Base-by-base conservation (phyloP, 1,140 invertebrate genomes). In the Trichonephila clavipes region DNA sequence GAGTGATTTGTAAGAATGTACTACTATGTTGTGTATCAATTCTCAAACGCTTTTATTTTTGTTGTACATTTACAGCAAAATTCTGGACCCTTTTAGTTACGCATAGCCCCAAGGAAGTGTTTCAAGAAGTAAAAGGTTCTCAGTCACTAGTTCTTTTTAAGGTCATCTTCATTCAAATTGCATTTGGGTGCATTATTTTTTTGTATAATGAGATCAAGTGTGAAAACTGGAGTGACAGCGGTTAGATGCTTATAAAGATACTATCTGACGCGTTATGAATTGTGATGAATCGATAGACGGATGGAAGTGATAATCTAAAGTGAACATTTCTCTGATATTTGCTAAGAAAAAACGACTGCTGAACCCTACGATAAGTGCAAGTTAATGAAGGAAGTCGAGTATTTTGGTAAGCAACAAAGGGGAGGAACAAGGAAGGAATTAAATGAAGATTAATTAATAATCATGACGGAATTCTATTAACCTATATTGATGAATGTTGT, bases 401-500 rank as follows among this genome's bases (percentile, higher is more conserved):
- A 61, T 40, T 87, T 87, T 87, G 1, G 5, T 16, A 16, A 16
- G 21, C 14, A 28, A 51, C 34, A 59, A 51, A 87, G 59, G 14
- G 28, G 59, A 89, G 34, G 62, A 89, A 89, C n/a, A 34, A 89
- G 87, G 87, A 89, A 89, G 51, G 64, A 58, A 51, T 89, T 72
- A 51, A 89, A 89, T 72, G 66, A 59, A 51, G 87, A 89, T 89
- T 89, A 89, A 66, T 89, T 66, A 89, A 51, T 51, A 72, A 66
- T 89, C 87, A 89, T 66, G 66, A 69, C 87, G 51, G 87, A 58
- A 69, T 89, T 89, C 66, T 51, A 89, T 89, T 89, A 89, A 89
- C 87, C 62, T 64, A 89, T 34, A 89, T 89, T 89, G 87, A 89
- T 89, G 44, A 89, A 89, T 72, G 85, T 21, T 61, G n/a, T 28